phyloP scores from a whole-genome alignment of 2,113 vertebrate genomes.

The Dascyllus trimaculatus region DNA sequence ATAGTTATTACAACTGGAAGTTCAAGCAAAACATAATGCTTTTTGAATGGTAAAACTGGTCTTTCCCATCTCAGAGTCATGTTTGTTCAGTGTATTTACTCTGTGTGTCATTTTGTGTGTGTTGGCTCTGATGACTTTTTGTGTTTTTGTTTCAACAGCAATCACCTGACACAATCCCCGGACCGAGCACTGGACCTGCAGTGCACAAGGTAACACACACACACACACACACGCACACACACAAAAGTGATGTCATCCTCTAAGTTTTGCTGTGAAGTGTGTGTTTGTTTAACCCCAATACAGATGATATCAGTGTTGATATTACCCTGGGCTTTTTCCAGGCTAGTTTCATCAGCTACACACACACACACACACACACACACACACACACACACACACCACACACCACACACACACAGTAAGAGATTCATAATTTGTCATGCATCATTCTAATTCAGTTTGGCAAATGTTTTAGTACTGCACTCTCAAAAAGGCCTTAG shows the following conservation, averaged over 20 bases:
- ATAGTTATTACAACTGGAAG: neutral
- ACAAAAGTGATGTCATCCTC: conserved; percentile 65
- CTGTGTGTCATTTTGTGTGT: conserved; percentile 34
- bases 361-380: neutral
- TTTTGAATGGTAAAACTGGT: conserved; percentile 56
- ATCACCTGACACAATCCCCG: conserved; percentile 86
- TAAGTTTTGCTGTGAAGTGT: conserved; percentile 30
- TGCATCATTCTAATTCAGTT: conserved; percentile 21
- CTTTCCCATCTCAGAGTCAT: conserved; percentile 26
- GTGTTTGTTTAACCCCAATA: conserved; percentile 68
- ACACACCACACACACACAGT: neutral
- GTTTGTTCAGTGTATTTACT: conserved; percentile 65
- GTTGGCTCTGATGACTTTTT: conserved; percentile 65
- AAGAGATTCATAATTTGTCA: conserved; percentile 35
- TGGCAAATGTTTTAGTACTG: conserved; percentile 19
- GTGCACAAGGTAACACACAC: conserved; percentile 78
- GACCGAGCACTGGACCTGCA: conserved; percentile 78
- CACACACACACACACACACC: conserved; percentile 6
- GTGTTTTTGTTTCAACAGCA: conserved; percentile 79
- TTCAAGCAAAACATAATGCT: conserved; percentile 45
- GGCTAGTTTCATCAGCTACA: conserved; percentile 31
- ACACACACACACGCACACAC: conserved; percentile 9
- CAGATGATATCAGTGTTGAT: conserved; percentile 63
- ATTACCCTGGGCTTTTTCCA: conserved; percentile 42
- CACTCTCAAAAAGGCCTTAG: conserved; percentile 22